Conservation (phyloP, 2,113 vertebrate genomes). For the Irena cyanogastra region DNA sequence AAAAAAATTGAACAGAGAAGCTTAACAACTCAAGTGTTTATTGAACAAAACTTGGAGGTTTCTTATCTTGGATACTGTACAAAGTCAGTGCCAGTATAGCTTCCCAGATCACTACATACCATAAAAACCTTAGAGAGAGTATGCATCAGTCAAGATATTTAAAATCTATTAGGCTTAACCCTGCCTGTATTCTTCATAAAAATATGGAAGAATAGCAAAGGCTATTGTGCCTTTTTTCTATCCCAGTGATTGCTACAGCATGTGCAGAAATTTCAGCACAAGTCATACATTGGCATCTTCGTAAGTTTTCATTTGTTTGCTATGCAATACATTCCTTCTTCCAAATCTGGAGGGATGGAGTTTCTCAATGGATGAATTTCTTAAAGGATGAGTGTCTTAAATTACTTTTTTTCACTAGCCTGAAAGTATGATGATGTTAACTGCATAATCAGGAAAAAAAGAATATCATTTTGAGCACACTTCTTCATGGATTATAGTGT, state of each 20-base stretch:
- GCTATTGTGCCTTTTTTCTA: background rate
- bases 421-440: background rate
- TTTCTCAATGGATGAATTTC: background rate
- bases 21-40: background rate
- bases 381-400: background rate
- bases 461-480: background rate
- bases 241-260: background rate
- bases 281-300: fast-evolving
- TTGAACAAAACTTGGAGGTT: background rate
- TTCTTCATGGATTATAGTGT: background rate
- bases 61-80: background rate
- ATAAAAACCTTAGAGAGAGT: background rate
- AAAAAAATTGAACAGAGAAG: background rate
- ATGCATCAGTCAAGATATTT: background rate
- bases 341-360: background rate
- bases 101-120: background rate
- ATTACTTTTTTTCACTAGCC: background rate
- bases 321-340: background rate
- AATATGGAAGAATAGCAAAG: background rate
- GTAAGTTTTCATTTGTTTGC: background rate
- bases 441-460: background rate
- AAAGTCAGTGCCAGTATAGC: background rate
- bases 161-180: background rate
- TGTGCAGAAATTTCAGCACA: background rate
- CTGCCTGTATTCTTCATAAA: background rate